These are phyloP conservation scores for Hymenochirus boettgeri DNA, from an alignment of 2,113 vertebrate genomes.

Conservation along the genomic window DNA sequence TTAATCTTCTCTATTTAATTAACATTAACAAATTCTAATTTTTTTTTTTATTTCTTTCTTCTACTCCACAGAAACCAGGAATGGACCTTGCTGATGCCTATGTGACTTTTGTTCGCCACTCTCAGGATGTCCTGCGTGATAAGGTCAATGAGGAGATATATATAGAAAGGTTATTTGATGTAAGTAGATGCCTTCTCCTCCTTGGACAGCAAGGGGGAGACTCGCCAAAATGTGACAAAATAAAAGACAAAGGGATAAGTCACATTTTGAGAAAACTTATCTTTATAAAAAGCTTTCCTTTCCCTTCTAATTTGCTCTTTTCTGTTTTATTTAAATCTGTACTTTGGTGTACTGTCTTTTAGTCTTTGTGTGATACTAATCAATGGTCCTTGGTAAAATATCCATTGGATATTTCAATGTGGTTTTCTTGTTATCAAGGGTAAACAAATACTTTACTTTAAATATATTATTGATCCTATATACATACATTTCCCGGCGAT, in stretches of 20 bases:
- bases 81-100: constrained; percentile 97
- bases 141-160: constrained; percentile 99
- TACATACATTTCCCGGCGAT: too few species aligned
- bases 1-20: too few species aligned
- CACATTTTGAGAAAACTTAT: constrained; percentile 89
- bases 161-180: constrained; percentile 98
- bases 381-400: constrained; percentile 12
- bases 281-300: constrained; percentile 58
- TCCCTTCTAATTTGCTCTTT: constrained; percentile 62
- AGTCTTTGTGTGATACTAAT: constrained; percentile 58
- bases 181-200: constrained; percentile 99
- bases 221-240: constrained; percentile 98
- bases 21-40: too few species aligned
- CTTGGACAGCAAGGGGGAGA: constrained; percentile 83
- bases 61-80: constrained; percentile 91
- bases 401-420: too few species aligned
- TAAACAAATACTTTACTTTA: too few species aligned
- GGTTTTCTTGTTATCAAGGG: too few species aligned
- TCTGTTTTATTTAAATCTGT: constrained; percentile 67
- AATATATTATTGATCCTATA: too few species aligned
- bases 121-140: constrained; percentile 97
- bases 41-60: constrained; percentile 48
- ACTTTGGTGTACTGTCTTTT: constrained; percentile 68
- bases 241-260: constrained; percentile 98
- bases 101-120: constrained; percentile 96